phyloP scores from a whole-genome alignment of 2,888 invertebrate species.

The Plagodis pulveraria region DNA sequence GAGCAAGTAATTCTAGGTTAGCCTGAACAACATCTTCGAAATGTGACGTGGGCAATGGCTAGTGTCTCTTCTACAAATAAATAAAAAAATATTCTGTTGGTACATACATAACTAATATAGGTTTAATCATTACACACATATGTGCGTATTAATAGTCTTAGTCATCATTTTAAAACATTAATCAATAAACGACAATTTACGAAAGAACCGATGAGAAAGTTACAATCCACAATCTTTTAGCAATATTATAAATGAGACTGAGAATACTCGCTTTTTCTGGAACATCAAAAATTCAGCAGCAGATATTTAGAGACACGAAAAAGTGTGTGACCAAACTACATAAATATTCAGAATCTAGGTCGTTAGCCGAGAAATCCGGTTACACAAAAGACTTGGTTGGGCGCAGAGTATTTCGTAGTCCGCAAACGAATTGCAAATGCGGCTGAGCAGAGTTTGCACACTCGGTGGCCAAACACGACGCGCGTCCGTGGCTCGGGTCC shows the following conservation, averaged over 20 bases:
- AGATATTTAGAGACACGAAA: slow-evolving; percentile 53
- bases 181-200: too few species aligned
- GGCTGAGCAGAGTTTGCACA: slow-evolving; percentile 65
- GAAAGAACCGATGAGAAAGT: too few species aligned
- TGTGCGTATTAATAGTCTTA: too few species aligned
- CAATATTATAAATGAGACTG: neutral
- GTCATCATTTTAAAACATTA: too few species aligned
- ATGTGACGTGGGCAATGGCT: too few species aligned
- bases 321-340: slow-evolving; percentile 65
- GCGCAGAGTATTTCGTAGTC: slow-evolving; percentile 70
- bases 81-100: too few species aligned
- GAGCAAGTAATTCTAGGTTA: too few species aligned
- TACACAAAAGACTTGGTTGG: slow-evolving; percentile 72
- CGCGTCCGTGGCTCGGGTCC: slow-evolving; percentile 27
- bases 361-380: slow-evolving; percentile 75
- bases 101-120: too few species aligned
- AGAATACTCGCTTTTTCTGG: slow-evolving; percentile 15
- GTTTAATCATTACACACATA: too few species aligned
- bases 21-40: too few species aligned
- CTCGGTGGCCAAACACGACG: slow-evolving; percentile 65
- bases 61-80: too few species aligned
- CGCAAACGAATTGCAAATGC: slow-evolving; percentile 73
- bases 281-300: slow-evolving; percentile 31
- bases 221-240: too few species aligned
- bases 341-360: slow-evolving; percentile 72